These are phyloP conservation scores for Esox masquinongy DNA, from an alignment of 2,797 vertebrate species.

Conservation along the genomic window DNA sequence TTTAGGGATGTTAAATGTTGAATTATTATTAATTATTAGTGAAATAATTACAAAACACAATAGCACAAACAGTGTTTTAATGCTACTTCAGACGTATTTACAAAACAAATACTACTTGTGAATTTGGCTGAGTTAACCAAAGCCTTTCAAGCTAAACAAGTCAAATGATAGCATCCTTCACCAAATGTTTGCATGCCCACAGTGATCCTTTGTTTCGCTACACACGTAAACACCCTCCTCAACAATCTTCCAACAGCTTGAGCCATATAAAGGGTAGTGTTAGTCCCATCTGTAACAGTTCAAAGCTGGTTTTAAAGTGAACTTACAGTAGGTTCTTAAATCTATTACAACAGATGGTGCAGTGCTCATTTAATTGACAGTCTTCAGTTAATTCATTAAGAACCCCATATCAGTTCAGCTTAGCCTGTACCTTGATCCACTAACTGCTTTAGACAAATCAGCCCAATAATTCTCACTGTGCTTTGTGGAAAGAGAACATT, in stretches of 20 bases:
- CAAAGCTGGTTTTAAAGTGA: no score
- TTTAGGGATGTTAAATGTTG: no score
- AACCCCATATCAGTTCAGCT: constrained; percentile 16
- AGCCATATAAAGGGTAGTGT: no score
- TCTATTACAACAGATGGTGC: background rate
- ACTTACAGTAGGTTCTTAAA: no score
- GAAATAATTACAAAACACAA: background rate
- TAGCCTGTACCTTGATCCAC: background rate
- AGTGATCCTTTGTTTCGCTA: no score
- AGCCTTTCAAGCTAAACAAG: background rate
- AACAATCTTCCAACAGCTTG: no score
- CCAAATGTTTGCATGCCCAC: no score
- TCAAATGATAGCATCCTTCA: no score
- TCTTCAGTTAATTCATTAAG: background rate
- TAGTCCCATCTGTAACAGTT: no score
- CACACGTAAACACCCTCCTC: no score
- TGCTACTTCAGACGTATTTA: background rate
- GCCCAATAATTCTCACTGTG: background rate
- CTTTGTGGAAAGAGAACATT: background rate
- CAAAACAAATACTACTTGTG: background rate
- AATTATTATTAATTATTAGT: no score
- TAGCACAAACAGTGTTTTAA: background rate
- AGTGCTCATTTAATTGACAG: constrained; percentile 5
- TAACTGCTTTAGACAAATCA: background rate
- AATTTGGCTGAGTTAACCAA: background rate